Evolutionary conservation across 2,888 invertebrate species (phyloP).

Genomic region (Arge pagana): DNA sequence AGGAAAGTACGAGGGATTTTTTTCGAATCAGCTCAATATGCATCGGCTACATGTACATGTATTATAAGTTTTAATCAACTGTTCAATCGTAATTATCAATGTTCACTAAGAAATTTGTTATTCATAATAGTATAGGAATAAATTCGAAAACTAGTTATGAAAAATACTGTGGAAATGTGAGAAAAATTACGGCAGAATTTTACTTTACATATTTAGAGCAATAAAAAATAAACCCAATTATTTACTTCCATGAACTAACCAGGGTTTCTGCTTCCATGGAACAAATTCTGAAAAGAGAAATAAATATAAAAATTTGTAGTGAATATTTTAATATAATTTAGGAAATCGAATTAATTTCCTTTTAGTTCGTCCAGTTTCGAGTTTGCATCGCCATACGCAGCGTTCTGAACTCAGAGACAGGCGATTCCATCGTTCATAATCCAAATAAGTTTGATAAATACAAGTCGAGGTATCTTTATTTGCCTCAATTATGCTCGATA

Average conservation of each 20-base stretch:
- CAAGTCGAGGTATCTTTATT: no score
- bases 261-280: slow-evolving; percentile 2
- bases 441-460: no score
- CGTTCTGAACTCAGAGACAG: no score
- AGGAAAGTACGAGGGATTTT: no score
- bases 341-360: no score
- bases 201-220: slow-evolving; percentile 22
- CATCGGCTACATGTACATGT: slow-evolving; percentile 19
- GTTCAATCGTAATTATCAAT: slow-evolving; percentile 23
- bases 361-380: no score
- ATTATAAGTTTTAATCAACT: slow-evolving; percentile 18
- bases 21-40: no score
- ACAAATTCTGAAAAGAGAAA: neutral
- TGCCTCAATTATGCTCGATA: no score
- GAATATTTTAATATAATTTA: slow-evolving; percentile 9
- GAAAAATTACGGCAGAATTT: slow-evolving; percentile 10
- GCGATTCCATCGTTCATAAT: no score
- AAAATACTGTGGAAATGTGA: slow-evolving; percentile 22
- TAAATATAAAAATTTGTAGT: slow-evolving; percentile 24
- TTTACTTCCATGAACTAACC: slow-evolving; percentile 10
- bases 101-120: slow-evolving; percentile 22
- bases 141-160: slow-evolving; percentile 18
- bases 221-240: slow-evolving; percentile 22
- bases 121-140: slow-evolving; percentile 16
- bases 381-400: no score